Conservation (phyloP, 2,797 vertebrate genomes). For the Semaprochilodus insignis region DNA sequence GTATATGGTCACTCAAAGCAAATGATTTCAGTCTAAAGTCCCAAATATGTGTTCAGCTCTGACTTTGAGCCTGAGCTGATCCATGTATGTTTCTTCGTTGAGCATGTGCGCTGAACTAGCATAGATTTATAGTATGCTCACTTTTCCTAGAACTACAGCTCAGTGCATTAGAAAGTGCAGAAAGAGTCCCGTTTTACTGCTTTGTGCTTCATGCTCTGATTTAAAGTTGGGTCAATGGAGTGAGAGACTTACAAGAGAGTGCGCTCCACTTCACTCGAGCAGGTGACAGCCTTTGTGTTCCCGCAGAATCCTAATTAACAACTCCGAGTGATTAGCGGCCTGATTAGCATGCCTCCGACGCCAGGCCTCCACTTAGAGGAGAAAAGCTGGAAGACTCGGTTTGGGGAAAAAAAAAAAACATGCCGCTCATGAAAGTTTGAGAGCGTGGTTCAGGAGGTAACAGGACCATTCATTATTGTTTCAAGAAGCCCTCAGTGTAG, state of each 20-base stretch:
- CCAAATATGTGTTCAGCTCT: no score
- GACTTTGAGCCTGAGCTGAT: no score
- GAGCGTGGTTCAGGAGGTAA: conserved; percentile 17
- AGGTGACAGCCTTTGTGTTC: conserved; percentile 40
- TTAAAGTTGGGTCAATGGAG: conserved; percentile 37
- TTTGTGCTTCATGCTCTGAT: neutral
- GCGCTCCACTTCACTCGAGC: conserved; percentile 40
- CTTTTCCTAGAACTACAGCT: no score
- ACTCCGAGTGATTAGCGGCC: conserved; percentile 46
- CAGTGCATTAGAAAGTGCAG: neutral
- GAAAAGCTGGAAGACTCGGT: neutral
- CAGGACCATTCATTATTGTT: conserved; percentile 18
- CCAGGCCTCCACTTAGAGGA: conserved; percentile 5
- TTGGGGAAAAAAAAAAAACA: neutral
- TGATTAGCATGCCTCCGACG: conserved; percentile 46
- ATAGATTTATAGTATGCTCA: no score
- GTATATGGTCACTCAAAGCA: no score
- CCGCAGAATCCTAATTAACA: conserved; percentile 43
- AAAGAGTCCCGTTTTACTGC: neutral
- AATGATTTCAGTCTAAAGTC: no score
- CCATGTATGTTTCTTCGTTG: no score
- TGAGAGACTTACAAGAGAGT: conserved; percentile 31
- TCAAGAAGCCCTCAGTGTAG: neutral
- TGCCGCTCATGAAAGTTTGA: conserved; percentile 32
- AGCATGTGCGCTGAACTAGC: no score